Evolutionary conservation across 2,113 vertebrate genomes (phyloP), one percentile per base, ranked within the genome.

Genomic region (Rhabdornis inornatus): DNA sequence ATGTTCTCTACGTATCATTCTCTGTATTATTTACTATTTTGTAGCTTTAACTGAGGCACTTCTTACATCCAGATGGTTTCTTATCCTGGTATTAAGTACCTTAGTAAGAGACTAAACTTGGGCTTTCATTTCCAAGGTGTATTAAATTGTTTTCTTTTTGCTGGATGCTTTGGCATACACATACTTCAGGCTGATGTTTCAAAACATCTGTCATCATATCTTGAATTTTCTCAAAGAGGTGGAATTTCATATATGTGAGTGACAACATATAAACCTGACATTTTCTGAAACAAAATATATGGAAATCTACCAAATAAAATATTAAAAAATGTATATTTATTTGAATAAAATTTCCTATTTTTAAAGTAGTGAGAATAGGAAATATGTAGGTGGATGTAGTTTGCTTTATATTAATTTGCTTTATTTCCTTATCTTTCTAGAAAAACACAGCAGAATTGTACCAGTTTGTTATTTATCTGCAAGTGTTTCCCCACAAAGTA

Each of bases 1-100:
- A 97, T 92, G 94, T 88, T 92, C 95, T 97, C 87, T 97, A 55
- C 47, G 52, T 93, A 39, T 94, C 89, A 57, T 95, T 93, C 79
- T 89, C 94, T 92, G 83, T 90, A 83, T 97, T 94, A 96, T 90
- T 98, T 97, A 95, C 94, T 76, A 90, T 91, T 95, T 82, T 96
- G 69, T 92, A 68, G 49, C 42, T 50, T 91, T 96, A 94, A 96
- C 87, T 90, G 90, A 94, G 91, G 92, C 31, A 27, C 97, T 96
- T 96, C 71, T 96, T 96, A 94, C 93, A 91, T 87, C 63, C 92
- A 96, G 94, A 97, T 97, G 79, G 83, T 70, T 88, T 95, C 91
- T 96, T 96, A 96, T 76, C 8, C 28, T 77, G 76, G 44, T 89
- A 96, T 92, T 97, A 59, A 35, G 18, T 53, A 30, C 6, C 11